Evolutionary conservation across 35 echinoderm and acorn worm genomes (phyloP), one percentile per base, ranked within the genome.

Genomic region (Ophiothrix spiculata): DNA sequence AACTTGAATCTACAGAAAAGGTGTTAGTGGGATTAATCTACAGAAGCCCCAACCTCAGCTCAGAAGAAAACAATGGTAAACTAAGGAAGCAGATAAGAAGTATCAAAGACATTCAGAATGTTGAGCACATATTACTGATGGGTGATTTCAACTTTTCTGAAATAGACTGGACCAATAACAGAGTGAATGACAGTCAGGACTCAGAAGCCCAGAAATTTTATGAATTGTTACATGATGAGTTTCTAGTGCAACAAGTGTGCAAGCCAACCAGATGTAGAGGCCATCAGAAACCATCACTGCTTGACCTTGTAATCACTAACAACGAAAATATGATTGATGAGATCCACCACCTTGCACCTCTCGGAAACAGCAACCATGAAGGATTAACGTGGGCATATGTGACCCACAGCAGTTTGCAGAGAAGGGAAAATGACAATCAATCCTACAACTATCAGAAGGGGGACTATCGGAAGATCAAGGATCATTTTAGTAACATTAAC

Each of bases 111-210:
- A n/a, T n/a, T n/a, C n/a, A n/a, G n/a, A n/a, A n/a, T n/a, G n/a
- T n/a, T n/a, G n/a, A n/a, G n/a, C n/a, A n/a, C n/a, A n/a, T n/a
- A n/a, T n/a, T 32, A 25, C 29, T 31, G 29, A 32, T 77, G 0
- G 75, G 75, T n/a, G 75, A 77, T 77, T 77, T 25, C 75, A 77
- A 77, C 29, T 77, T 77, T 34, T 34, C 75, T 12, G 16, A 32
- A 12, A 77, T 77, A 17, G 75, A 77, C 75, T 77, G 75, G 75
- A 77, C 14, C 12, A 77, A 17, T 31, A 32, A 0, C 75, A 77
- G n/a, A 16, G 32, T 77, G 13, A 32, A 32, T 31, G 75, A 25
- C 14, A 77, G 29, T 31, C 75, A 17, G 35, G 32, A 17, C 35
- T 32, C 75, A 77, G 75, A 77, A 77, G 25, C 75, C 25, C 75